phyloP scores from a whole-genome alignment of 2,797 vertebrate genomes.

The Scolopax rusticola region DNA sequence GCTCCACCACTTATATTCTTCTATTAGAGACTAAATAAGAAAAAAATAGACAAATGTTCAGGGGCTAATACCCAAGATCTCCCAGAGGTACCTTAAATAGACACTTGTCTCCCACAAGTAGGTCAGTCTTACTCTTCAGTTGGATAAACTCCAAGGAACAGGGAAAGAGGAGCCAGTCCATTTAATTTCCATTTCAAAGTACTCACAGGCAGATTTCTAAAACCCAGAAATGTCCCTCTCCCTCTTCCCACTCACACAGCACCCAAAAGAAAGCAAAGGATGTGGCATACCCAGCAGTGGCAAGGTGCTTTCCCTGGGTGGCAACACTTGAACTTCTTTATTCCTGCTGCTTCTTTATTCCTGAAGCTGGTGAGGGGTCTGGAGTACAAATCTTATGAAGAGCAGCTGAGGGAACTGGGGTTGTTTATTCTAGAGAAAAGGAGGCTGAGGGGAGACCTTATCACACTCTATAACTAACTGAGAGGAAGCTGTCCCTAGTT shows the following conservation, averaged over 20 bases:
- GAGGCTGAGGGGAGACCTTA: not conserved
- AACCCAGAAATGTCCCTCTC: not conserved
- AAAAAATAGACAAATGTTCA: not conserved
- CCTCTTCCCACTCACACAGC: not conserved
- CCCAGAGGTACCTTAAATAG: not conserved
- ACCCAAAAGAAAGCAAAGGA: not conserved
- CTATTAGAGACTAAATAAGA: not conserved
- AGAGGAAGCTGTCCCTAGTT: not conserved
- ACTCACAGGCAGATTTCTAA: not conserved
- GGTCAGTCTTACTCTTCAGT: not conserved
- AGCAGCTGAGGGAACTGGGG: not conserved
- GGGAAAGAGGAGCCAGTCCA: not conserved
- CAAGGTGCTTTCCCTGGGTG: not conserved
- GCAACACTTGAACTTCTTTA: too few relatives aligned
- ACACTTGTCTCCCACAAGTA: not conserved
- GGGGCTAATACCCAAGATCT: not conserved
- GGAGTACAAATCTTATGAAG: not conserved
- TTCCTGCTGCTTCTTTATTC: too few relatives aligned
- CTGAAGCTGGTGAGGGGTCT: not conserved
- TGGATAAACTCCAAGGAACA: not conserved
- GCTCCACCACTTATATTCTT: not conserved
- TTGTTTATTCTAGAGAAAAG: not conserved
- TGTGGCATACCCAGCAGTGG: rapidly evolving
- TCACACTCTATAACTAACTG: not conserved
- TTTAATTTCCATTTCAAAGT: not conserved